Percentiles rank a stretch among this genome's conserved stretches.
Evolutionary conservation across 2,797 vertebrate genomes (phyloP).

Genomic region (Sebastes hubbsi): DNA sequence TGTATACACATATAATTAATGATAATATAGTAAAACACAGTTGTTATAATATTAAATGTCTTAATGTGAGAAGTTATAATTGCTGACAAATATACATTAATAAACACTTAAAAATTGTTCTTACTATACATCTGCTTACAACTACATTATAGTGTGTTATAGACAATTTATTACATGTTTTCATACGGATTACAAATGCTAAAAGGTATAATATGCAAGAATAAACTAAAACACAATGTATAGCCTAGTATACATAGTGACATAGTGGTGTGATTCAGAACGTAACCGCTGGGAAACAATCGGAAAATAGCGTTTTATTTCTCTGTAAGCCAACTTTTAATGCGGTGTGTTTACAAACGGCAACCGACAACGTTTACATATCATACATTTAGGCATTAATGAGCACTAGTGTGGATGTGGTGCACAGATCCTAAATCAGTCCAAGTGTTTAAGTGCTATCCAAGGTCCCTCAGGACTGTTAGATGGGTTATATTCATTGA

Average conservation of each 20-base stretch:
- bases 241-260: too few species aligned
- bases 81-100: neutral
- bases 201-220: neutral
- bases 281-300: too few species aligned
- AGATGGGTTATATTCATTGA: conserved; percentile 62
- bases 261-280: too few species aligned
- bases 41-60: neutral
- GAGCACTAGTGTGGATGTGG: neutral
- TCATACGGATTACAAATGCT: neutral
- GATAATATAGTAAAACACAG: neutral
- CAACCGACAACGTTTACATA: too few species aligned
- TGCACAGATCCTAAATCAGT: conserved; percentile 16
- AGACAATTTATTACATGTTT: neutral
- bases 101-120: too few species aligned
- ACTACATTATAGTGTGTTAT: neutral
- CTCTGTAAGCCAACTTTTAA: too few species aligned
- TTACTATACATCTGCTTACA: neutral
- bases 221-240: too few species aligned
- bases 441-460: conserved; percentile 22
- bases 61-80: neutral
- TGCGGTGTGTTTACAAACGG: too few species aligned
- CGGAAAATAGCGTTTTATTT: too few species aligned
- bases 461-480: conserved; percentile 46
- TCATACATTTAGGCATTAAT: rapidly evolving
- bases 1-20: neutral